Evolutionary conservation across 2,888 invertebrate genomes (phyloP).

Genomic region (Charanyca ferruginea): DNA sequence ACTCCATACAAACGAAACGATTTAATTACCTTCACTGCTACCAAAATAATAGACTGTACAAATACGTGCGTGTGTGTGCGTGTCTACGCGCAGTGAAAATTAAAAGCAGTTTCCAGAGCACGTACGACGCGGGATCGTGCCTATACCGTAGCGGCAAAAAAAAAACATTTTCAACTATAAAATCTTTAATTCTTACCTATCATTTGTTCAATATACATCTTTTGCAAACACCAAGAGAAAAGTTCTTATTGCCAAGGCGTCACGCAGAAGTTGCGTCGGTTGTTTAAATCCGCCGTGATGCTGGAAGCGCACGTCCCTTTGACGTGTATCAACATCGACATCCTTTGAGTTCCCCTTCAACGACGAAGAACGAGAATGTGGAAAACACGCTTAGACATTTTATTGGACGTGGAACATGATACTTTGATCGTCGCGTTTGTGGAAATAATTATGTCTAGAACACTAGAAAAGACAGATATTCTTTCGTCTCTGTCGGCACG

Average conservation of each 20-base stretch:
- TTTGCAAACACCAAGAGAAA: no score
- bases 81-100: no score
- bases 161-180: no score
- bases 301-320: conserved; percentile 18
- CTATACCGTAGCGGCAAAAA: no score
- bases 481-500: not conserved
- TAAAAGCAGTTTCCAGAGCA: no score
- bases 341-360: conserved; percentile 21
- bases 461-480: conserved; percentile 11
- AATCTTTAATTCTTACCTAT: no score
- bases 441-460: conserved; percentile 25
- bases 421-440: conserved; percentile 6
- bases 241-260: not conserved
- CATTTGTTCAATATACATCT: no score
- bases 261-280: not conserved
- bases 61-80: no score
- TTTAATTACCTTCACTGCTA: no score
- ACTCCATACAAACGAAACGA: no score
- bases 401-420: not conserved
- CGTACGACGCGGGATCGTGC: no score
- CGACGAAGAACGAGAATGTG: conserved; percentile 14
- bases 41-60: no score
- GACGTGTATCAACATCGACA: conserved; percentile 10
- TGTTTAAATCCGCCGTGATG: conserved; percentile 8
- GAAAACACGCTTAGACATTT: conserved; percentile 14